phyloP scores from a whole-genome alignment of 2,888 invertebrate species.

The Siphlonurus alternatus region DNA sequence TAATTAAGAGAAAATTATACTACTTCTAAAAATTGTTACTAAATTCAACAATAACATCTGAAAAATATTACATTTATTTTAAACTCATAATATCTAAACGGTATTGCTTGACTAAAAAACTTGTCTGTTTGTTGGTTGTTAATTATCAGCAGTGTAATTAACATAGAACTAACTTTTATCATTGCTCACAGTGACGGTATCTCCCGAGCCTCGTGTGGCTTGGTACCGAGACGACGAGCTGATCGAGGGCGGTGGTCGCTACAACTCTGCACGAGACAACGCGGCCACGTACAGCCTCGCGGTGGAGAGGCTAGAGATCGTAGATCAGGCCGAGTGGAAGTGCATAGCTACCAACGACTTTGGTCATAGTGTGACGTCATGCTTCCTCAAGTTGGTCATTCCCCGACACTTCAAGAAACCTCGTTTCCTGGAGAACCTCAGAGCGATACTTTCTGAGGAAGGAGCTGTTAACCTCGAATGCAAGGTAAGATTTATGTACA shows the following conservation, averaged over 20 bases:
- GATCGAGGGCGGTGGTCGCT: slow-evolving; percentile 47
- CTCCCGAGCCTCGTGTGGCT: slow-evolving; percentile 60
- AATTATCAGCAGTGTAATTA: too few relatives aligned
- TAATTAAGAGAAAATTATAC: too few relatives aligned
- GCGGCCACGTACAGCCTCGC: slow-evolving; percentile 56
- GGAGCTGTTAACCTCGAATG: slow-evolving; percentile 84
- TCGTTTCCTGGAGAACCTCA: slow-evolving; percentile 65
- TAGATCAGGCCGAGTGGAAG: slow-evolving; percentile 85
- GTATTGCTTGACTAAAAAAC: too few relatives aligned
- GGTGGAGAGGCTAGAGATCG: slow-evolving; percentile 54
- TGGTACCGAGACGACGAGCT: slow-evolving; percentile 83
- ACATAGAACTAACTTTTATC: too few relatives aligned
- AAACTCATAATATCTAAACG: too few relatives aligned
- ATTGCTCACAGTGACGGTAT: slow-evolving; percentile 58
- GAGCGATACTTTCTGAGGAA: slow-evolving; percentile 72
- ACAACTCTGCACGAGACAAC: slow-evolving; percentile 47
- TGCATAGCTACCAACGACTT: slow-evolving; percentile 79
- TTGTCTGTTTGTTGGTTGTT: too few relatives aligned
- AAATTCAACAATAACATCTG: too few relatives aligned
- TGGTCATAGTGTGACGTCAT: slow-evolving; percentile 75
- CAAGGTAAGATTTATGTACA: slow-evolving; percentile 31
- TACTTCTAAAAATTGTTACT: too few relatives aligned
- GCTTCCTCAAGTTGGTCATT: slow-evolving; percentile 66
- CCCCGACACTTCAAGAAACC: slow-evolving; percentile 82
- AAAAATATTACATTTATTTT: too few relatives aligned